Conservation (phyloP, 2,888 invertebrate genomes). For the Acanthopleura granulata region DNA sequence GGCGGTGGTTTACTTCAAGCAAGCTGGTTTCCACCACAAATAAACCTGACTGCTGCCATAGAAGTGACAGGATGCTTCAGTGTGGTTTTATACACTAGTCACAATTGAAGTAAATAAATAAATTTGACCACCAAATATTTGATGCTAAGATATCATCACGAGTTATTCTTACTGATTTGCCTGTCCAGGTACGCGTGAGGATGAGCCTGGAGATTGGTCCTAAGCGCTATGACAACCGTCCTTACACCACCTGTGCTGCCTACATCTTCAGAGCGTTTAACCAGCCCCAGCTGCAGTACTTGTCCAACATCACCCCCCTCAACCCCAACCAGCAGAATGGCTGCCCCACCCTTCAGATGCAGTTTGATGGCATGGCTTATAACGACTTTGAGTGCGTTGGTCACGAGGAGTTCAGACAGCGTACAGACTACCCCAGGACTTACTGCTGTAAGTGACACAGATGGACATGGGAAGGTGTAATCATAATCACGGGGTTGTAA, state of each 20-base stretch:
- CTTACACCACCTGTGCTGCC: conserved; percentile 25
- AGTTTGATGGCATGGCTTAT: not conserved
- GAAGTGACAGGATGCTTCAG: too few species aligned
- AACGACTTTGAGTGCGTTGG: conserved; percentile 28
- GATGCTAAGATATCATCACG: too few species aligned
- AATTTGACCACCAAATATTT: too few species aligned
- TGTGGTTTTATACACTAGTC: too few species aligned
- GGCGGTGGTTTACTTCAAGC: too few species aligned
- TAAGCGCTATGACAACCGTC: conserved; percentile 18
- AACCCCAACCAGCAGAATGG: not conserved
- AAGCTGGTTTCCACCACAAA: too few species aligned
- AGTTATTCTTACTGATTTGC: not conserved
- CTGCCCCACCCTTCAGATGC: not conserved
- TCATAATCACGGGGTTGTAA: too few species aligned
- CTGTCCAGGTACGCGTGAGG: conserved; percentile 25
- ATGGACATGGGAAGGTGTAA: too few species aligned
- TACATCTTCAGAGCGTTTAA: conserved; percentile 25
- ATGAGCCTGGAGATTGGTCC: conserved; percentile 29
- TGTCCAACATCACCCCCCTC: not conserved
- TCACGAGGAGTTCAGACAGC: conserved; percentile 24
- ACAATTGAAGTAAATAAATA: too few species aligned
- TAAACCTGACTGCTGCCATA: too few species aligned
- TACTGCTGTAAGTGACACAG: conserved; percentile 29
- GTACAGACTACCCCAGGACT: conserved; percentile 14
- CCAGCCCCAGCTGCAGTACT: not conserved